Base-by-base conservation (phyloP, 2,113 vertebrate genomes). In the cattle (Bos taurus) region DNA sequence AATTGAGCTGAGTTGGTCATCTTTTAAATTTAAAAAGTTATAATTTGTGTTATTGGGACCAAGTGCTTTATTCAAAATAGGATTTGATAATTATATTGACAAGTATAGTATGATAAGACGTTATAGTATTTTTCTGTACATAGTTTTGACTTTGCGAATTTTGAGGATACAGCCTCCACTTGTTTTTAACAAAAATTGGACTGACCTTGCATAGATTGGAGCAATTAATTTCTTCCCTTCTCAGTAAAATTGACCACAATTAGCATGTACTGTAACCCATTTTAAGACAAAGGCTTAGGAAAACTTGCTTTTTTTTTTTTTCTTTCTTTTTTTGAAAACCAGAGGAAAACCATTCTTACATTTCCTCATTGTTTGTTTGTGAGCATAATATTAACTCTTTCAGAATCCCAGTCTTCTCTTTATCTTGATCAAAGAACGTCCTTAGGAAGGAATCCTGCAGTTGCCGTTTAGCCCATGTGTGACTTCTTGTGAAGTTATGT, bases 351-450 rank as follows among this genome's bases (percentile, higher is more conserved):
- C 62, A 87, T 80, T 43, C 15, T 96, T 71, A 13, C 9, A 62
- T 82, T 71, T 93, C 54, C 36, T 96, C 60, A 57, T 97, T 98
- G 88, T 91, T 77, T 71, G 17, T 97, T 67, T 62, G 17, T 96
- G 86, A 94, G 80, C 95, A 93, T 93, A 84, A 56, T 77, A 90
- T 92, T 95, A 88, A 59, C 81, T 94, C 14, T 67, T 91, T 89
- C 50, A 74, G 93, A 52, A 81, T 92, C 36, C 8, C 14, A 78
- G 46, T 57, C 36, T 77, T 94, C 59, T 87, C 64, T 94, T 57
- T 80, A 23, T 97, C 59, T 93, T 57, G 28, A 78, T 91, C 67
- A 57, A 77, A 89, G 33, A 88, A 40, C 11, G 21, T 82, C 36
- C 80, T 84, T 67, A 17, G 28, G 94, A 25, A 94, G 28, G 83